Conservation (phyloP, 2,113 vertebrate species). For the Erythrocercus mccallii region DNA sequence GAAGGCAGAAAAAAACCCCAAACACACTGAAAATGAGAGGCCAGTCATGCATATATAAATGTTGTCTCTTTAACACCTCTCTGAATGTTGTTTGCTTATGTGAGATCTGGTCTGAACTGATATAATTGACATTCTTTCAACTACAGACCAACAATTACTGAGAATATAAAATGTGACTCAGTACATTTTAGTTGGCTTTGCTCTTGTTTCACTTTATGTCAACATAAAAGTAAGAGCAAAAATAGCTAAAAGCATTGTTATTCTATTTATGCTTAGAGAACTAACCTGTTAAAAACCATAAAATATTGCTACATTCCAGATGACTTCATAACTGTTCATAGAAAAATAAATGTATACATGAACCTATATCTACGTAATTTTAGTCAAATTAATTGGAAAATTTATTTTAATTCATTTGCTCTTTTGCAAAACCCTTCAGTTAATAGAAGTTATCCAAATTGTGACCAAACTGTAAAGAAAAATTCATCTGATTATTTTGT, state of each 20-base stretch:
- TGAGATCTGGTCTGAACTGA: not conserved
- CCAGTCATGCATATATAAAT: not conserved
- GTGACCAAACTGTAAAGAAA: not conserved
- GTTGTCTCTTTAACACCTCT: not conserved
- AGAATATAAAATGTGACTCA: not conserved
- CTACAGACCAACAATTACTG: not conserved
- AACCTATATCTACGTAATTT: not conserved
- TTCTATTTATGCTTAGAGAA: not conserved
- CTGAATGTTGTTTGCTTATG: not conserved
- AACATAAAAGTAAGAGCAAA: not conserved
- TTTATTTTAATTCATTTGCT: not conserved
- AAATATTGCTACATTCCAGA: not conserved
- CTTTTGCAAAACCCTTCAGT: not conserved
- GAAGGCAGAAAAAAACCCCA: not conserved
- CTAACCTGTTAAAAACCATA: not conserved
- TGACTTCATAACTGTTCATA: not conserved
- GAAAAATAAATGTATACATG: not conserved
- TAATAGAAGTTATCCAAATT: not conserved
- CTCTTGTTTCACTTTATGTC: not conserved
- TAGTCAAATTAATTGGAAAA: not conserved
- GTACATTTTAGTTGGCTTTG: not conserved
- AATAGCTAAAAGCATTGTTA: not conserved
- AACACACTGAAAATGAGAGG: not conserved
- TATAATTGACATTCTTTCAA: not conserved
- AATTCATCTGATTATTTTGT: not conserved